Conservation (phyloP, 2,797 vertebrate genomes). For the Poeciliopsis gracilis region DNA sequence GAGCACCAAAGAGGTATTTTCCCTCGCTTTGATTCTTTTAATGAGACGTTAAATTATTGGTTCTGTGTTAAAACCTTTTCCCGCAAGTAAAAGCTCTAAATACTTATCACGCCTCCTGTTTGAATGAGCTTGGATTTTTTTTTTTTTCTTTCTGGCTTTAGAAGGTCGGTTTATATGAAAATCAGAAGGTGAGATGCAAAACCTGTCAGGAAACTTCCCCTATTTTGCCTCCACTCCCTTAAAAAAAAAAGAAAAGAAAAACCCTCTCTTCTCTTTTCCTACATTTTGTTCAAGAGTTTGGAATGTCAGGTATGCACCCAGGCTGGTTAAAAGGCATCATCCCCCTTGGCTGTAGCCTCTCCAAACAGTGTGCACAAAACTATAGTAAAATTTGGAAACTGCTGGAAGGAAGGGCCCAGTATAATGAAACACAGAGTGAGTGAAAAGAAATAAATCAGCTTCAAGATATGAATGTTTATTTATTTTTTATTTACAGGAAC, state of each 20-base stretch:
- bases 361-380: slow-evolving; percentile 38
- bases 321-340: slow-evolving; percentile 74
- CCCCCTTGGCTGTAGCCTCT: slow-evolving; percentile 62
- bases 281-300: slow-evolving; percentile 58
- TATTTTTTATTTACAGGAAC: slow-evolving; percentile 31
- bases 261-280: slow-evolving; percentile 18
- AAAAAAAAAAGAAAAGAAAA: background rate
- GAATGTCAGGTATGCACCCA: slow-evolving; percentile 77
- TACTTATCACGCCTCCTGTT: background rate
- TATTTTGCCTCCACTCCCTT: slow-evolving; percentile 16
- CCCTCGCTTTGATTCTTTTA: background rate
- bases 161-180: slow-evolving; percentile 7
- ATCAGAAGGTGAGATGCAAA: slow-evolving; percentile 36
- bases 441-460: slow-evolving; percentile 33
- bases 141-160: background rate
- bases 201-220: background rate
- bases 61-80: background rate
- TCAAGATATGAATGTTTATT: slow-evolving; percentile 23
- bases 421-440: slow-evolving; percentile 61
- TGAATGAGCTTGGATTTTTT: background rate
- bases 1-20: background rate
- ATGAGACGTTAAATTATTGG: background rate
- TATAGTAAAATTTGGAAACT: slow-evolving; percentile 25
- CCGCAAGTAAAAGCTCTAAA: background rate
- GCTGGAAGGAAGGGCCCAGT: slow-evolving; percentile 28